Base-by-base conservation (phyloP, 2,113 vertebrate genomes). In the Tiliqua scincoides region DNA sequence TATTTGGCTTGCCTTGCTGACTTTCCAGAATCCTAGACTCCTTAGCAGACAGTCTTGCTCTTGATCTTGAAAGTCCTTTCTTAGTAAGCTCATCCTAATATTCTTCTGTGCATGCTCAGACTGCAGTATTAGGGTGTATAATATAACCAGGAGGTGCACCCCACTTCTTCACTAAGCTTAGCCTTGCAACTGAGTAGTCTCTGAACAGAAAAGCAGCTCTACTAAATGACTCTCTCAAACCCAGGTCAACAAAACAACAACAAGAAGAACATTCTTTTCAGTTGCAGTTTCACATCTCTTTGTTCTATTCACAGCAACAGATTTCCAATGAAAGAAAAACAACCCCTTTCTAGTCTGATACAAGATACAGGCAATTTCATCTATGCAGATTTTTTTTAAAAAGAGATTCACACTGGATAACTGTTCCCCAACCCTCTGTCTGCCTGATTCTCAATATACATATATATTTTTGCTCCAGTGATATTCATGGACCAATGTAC, bases 221-320 rank as follows among this genome's bases (percentile, higher is more conserved):
- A 89, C 92, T 92, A 95, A 94, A 93, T 91, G 90, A 89, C 86
- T 94, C 89, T 89, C 91, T 92, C 83, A 91, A 65, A 91, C 79
- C 87, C 83, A 63, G 82, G 77, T 86, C 85, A 94, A 89, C 92
- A 93, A 84, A 73, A 80, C 82, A 88, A 82, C 92, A 91, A n/a
- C n/a, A 80, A 70, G 87, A 85, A 61, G 91, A n/a, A 89, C 92
- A 92, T 86, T 63, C n/a, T 61, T 75, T 73, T 80, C 11, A 57
- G 20, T 71, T 32, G 43, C 30, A 6, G 48, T 57, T 70, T 82
- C 48, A 70, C 23, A 40, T 48, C 27, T 70, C n/a, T n/a, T n/a
- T n/a, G n/a, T n/a, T 82, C n/a, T 82, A 57, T 82, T 82, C 52
- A 23, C 21, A 6, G 35, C 20, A 63, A 65, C 78, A 63, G 61